Evolutionary conservation across 2,113 vertebrate genomes (phyloP).

Genomic region (Mobula hypostoma): DNA sequence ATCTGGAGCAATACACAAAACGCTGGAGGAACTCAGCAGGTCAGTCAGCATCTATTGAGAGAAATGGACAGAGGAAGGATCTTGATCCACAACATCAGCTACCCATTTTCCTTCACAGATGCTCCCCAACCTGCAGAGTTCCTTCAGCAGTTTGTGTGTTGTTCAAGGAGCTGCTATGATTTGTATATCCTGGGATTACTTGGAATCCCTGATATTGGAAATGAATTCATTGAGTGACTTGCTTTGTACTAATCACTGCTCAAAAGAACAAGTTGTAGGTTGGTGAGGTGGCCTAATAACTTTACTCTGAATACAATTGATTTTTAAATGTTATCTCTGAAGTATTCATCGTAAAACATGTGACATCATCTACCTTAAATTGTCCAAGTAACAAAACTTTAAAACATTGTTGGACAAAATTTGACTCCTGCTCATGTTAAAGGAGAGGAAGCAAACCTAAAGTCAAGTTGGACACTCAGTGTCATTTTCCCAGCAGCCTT

Average conservation of each 20-base stretch:
- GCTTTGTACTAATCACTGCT: not conserved
- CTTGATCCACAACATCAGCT: no score
- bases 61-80: no score
- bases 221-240: not conserved
- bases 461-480: no score
- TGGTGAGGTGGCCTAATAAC: not conserved
- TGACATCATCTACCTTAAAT: not conserved
- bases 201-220: not conserved
- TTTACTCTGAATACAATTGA: not conserved
- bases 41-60: no score
- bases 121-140: no score
- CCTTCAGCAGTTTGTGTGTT: no score
- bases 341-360: not conserved
- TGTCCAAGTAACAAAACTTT: not conserved
- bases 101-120: no score
- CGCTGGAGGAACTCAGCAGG: no score
- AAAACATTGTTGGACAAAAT: not conserved
- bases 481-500: no score
- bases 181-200: not conserved
- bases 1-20: no score
- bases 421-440: no score
- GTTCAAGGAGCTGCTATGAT: not conserved
- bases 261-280: not conserved
- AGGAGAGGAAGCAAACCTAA: no score
- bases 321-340: not conserved